Conservation (phyloP, 2,113 vertebrate genomes). For the Tilapia sparmanii region DNA sequence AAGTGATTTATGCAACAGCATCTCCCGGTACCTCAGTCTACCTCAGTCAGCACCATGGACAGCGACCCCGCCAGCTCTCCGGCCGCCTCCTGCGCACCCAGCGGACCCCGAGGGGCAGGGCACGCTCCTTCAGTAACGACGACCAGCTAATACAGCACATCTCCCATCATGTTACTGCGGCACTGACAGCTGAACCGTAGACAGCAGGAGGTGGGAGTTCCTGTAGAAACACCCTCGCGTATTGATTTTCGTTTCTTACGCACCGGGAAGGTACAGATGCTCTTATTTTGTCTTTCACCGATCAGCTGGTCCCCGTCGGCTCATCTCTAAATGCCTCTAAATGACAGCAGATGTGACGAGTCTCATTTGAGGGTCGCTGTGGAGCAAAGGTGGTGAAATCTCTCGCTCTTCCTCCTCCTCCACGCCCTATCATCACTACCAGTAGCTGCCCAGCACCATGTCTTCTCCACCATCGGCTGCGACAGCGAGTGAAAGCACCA, state of each 20-base stretch:
- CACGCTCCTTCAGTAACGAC: not conserved
- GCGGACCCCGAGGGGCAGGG: not conserved
- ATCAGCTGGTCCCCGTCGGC: not conserved
- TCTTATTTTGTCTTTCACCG: not conserved
- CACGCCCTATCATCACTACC: conserved; percentile 41
- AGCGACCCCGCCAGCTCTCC: not conserved
- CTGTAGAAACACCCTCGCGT: not conserved
- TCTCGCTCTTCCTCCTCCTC: not conserved
- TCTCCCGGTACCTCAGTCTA: conserved; percentile 17
- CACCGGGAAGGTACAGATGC: not conserved
- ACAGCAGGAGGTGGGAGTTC: not conserved
- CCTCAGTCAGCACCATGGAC: conserved; percentile 32
- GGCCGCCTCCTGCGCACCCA: not conserved
- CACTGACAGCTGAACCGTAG: not conserved
- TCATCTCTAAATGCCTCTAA: not conserved
- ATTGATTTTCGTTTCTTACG: not conserved
- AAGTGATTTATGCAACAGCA: conserved; percentile 22
- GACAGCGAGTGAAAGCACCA: conserved; percentile 66
- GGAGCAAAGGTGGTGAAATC: not conserved
- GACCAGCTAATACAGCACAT: not conserved
- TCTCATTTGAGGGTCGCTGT: not conserved
- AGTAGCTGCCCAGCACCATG: conserved; percentile 50
- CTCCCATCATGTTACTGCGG: conserved; percentile 34
- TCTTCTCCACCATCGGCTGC: conserved; percentile 70
- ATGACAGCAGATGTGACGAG: not conserved